Base-by-base conservation (phyloP, 2,888 invertebrate genomes). In the Heterodera filipjevi region DNA sequence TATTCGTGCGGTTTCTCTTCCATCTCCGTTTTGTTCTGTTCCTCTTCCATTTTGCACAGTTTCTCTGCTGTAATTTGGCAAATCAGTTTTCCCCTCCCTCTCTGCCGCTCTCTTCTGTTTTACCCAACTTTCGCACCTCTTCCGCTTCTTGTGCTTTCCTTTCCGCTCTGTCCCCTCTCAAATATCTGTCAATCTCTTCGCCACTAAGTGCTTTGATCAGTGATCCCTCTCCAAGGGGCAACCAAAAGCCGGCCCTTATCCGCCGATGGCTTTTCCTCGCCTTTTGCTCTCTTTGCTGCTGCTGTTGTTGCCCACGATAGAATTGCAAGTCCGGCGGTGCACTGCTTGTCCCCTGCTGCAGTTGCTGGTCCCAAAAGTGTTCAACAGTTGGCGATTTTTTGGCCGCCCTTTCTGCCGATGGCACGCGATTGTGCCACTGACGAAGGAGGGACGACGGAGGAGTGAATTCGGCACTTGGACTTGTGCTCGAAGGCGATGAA, bases 131-230 rank as follows among this genome's bases (percentile, higher is more conserved):
- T 33, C 66, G 72, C 49, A 59, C 79, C 53, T 79, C 78, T 76
- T 66, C 33, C 14, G 53, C 44, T 77, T 49, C 64, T 73, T 53
- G 39, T 77, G 32, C 39, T 59, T 77, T 39, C 72, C 71, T 59
- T 77, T 77, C 35, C 66, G 35, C 27, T 44, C 39, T 44, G 59
- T 39, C 78, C 44, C 35, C 27, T 35, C 6, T 33, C 46, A 66
- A 49, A 53, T 59, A 66, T 27, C 30, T 46, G 39, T 53, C 66
- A 46, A 77, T 76, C 71, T 82, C 71, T 59, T 79, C 72, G 8
- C 14, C 30, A 59, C 64, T 79, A 66, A 83, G 77, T 27, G 82
- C 78, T 74, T 83, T 83, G 49, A 84, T 80, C 30, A 83, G 78
- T n/a, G 82, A 74, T 39, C 80, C 82, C 49, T 70, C 59, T 39